Evolutionary conservation across 2,888 invertebrate genomes (phyloP), one percentile per base, ranked within the genome.

Genomic region (Drosophila fungiperda): DNA sequence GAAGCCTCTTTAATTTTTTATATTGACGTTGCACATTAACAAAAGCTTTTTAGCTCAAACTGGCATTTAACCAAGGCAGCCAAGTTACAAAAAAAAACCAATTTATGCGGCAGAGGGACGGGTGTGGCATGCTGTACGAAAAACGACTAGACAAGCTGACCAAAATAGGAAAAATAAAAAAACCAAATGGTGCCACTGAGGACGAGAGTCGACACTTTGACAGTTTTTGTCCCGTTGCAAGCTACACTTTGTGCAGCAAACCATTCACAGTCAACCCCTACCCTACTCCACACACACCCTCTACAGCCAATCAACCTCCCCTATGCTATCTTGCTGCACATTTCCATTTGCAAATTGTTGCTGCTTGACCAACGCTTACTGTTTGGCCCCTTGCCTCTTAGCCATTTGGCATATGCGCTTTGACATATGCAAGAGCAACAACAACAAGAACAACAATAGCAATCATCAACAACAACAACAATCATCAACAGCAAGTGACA

Each of bases 31-130:
- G 49, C 72, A 76, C 77, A 85, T 87, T 83, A 85, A 79, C 84
- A 85, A 89, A 85, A 86, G 89, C 85, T 88, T 83, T 86, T 85
- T 85, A 85, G 81, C 78, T 70, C 72, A 83, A 78, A 80, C 73
- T 71, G 83, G 64, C 86, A 76, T 69, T 69, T 72, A 73, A 53
- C 65, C 49, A 58, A 15, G 23, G 20, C 40, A 40, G 15, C 55
- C 68, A 79, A 52, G 29, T 50, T 45, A 62, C 45, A 50, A 29
- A 57, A 45, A 35, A 68, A 42, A 7, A 40, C n/a, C 1, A n/a
- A n/a, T 5, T 4, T 17, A 23, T 17, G 23, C 6, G 35, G 7
- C 5, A 48, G 6, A 33, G 20, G 0, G 12, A 1, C 11, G 17
- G 17, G n/a, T 17, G 33, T 54, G 58, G 50, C 55, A 52, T 48